A percentile compares a stretch with the other conserved stretches of the same genome.
These are phyloP conservation scores for Zaprionus africanus DNA, from an alignment of 1,140 invertebrate species.

Conservation along the genomic window DNA sequence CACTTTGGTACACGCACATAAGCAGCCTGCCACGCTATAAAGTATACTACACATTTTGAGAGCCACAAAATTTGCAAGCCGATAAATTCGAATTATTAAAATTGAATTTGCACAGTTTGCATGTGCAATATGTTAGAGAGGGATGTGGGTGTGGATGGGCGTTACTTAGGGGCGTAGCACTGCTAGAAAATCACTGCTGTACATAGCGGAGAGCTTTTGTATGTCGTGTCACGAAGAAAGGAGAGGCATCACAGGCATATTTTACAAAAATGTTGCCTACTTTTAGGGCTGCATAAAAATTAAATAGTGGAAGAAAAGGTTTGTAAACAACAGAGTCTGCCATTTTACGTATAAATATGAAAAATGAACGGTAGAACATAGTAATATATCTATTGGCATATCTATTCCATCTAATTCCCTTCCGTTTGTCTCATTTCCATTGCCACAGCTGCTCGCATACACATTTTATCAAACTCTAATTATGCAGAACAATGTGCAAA, in stretches of 20 bases:
- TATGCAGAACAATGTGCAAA: constrained; percentile 65
- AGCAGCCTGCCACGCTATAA: constrained; percentile 3
- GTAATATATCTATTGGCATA: not conserved
- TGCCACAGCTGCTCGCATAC: constrained; percentile 1
- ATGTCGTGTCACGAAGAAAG: constrained; percentile 6
- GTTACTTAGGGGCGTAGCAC: constrained; percentile 12
- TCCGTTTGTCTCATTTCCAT: not conserved
- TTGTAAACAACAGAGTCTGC: not conserved
- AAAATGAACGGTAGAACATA: not conserved
- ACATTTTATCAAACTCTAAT: constrained; percentile 70
- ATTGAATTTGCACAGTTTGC: constrained; percentile 69
- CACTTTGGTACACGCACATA: not conserved
- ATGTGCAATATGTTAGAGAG: constrained; percentile 1
- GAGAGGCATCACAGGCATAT: not conserved
- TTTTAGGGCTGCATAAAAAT: not conserved
- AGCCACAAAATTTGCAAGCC: constrained; percentile 59
- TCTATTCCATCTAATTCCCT: not conserved
- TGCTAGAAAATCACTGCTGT: not conserved
- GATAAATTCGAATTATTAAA: constrained; percentile 80
- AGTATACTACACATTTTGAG: constrained; percentile 48
- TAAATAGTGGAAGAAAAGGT: not conserved
- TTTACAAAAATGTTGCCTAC: not conserved
- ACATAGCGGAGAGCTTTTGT: not conserved
- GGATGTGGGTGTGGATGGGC: not conserved
- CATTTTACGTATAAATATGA: not conserved